Base-by-base conservation (phyloP, 2,888 invertebrate species). In the Laspeyria flexula region DNA sequence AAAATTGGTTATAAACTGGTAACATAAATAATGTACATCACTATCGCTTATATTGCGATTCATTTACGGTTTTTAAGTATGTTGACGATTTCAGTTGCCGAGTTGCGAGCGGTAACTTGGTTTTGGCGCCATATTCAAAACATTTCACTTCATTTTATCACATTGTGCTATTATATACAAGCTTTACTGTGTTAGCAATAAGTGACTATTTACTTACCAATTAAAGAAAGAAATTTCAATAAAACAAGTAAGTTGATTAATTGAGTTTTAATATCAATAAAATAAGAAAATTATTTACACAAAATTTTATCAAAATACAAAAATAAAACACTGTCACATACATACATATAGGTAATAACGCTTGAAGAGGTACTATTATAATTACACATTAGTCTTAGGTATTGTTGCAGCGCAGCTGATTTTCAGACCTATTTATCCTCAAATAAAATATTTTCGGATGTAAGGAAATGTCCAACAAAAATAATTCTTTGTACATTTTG, bases 191-290 rank as follows among this genome's bases (percentile, higher is more conserved):
- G n/a, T n/a, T n/a, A n/a, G n/a, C n/a, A n/a, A n/a, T n/a, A n/a
- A n/a, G n/a, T n/a, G n/a, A n/a, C n/a, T n/a, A n/a, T n/a, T n/a
- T n/a, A n/a, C n/a, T n/a, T n/a, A n/a, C n/a, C n/a, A n/a, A n/a
- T n/a, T n/a, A n/a, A n/a, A n/a, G n/a, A n/a, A n/a, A n/a, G n/a
- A n/a, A n/a, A 3, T 21, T 21, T 21, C 11, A 51, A 41, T 51
- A 30, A 72, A 73, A 76, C 49, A 61, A 57, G 43, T 50, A 45
- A 49, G 43, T 85, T 84, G 91, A 91, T 90, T 91, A 91, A 88
- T 91, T 84, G 90, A 90, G 90, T 91, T 91, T n/a, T 91, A 91
- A 89, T 91, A 91, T 90, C 91, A 90, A 91, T 91, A 90, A 91
- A 90, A 91, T 91, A 90, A 91, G 90, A 91, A 89, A 91, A 90